Base-by-base conservation (phyloP, 2,113 vertebrate genomes). In the Labeo catla region DNA sequence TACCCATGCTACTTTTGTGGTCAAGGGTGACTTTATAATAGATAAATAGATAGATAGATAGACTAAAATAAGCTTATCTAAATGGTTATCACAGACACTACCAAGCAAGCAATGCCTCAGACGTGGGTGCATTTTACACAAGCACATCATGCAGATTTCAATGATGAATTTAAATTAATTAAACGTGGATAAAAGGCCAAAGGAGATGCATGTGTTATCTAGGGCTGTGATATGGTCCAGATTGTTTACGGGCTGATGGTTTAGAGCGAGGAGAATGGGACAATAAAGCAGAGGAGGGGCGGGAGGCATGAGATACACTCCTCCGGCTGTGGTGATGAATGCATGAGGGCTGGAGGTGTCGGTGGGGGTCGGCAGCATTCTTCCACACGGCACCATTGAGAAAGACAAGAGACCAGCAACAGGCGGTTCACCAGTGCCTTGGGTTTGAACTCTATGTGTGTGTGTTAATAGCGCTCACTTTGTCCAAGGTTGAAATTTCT, bases 331-430 rank as follows among this genome's bases (percentile, higher is more conserved):
- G 50, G 43, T 87, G 92, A 93, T 94, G 90, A 93, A 94, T 93
- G 89, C 88, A 87, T 76, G 85, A 90, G 87, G 87, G 90, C 88
- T 87, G 49, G 12, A 90, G 90, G 89, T 89, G 86, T 84, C 87
- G 72, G 74, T 89, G 92, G 94, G 93, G 92, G 92, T 92, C 34
- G 85, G 66, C 88, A 79, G 89, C 92, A 93, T 94, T 94, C 92
- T 91, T 92, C 80, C 87, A 93, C 92, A 88, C 72, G 91, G 90
- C 87, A 83, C 85, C 86, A 91, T 86, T 90, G 91, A 90, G 61
- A 86, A 87, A 87, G 87, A 90, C 82, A 76, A 86, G 86, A 61
- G 85, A 80, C 34, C 86, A 73, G 89, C 91, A 91, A 91, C 87
- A 90, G 91, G 90, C 86, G 10, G 19, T 86, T 78, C 81, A 78